Evolutionary conservation across 2,888 invertebrate genomes (phyloP).

Genomic region (Napeogenes inachia): DNA sequence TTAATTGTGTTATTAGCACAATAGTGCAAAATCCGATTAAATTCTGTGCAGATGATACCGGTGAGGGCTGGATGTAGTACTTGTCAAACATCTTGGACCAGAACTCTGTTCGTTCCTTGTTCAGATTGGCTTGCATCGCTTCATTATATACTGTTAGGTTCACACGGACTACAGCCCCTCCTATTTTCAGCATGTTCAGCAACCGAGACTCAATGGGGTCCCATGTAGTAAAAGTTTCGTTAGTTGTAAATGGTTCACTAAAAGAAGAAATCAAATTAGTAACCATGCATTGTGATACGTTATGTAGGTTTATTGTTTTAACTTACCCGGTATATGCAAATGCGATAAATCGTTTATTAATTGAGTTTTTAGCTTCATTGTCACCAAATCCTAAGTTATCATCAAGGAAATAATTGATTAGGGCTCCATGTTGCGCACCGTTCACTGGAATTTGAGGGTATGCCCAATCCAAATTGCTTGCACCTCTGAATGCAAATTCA

Average conservation of each 20-base stretch:
- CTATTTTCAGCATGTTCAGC: slow-evolving; percentile 22
- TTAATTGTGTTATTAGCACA: slow-evolving; percentile 26
- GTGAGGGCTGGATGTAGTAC: slow-evolving; percentile 33
- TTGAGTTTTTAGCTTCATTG: slow-evolving; percentile 35
- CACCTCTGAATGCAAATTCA: slow-evolving; percentile 57
- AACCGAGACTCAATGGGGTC: slow-evolving; percentile 14
- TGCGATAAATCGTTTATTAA: slow-evolving; percentile 44
- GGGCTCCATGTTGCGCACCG: slow-evolving; percentile 57
- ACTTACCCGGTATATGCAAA: slow-evolving; percentile 60
- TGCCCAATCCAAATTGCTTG: slow-evolving; percentile 51
- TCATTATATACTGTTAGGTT: slow-evolving; percentile 30
- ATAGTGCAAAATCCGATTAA: slow-evolving; percentile 28
- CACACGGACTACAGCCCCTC: slow-evolving; percentile 31
- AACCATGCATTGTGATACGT: neutral
- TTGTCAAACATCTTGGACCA: slow-evolving; percentile 35
- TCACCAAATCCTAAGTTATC: slow-evolving; percentile 46
- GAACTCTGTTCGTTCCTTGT: slow-evolving; percentile 36
- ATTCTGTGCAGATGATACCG: slow-evolving; percentile 34
- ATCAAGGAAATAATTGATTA: slow-evolving; percentile 59
- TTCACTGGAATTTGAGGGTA: slow-evolving; percentile 48
- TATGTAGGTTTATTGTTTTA: neutral
- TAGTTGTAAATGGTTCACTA: neutral
- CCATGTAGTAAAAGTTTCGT: slow-evolving; percentile 16
- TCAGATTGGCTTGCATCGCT: slow-evolving; percentile 33
- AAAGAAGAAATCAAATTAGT: neutral